These are phyloP conservation scores for Sciaenops ocellatus DNA, from an alignment of 2,797 vertebrate species.

Conservation along the genomic window DNA sequence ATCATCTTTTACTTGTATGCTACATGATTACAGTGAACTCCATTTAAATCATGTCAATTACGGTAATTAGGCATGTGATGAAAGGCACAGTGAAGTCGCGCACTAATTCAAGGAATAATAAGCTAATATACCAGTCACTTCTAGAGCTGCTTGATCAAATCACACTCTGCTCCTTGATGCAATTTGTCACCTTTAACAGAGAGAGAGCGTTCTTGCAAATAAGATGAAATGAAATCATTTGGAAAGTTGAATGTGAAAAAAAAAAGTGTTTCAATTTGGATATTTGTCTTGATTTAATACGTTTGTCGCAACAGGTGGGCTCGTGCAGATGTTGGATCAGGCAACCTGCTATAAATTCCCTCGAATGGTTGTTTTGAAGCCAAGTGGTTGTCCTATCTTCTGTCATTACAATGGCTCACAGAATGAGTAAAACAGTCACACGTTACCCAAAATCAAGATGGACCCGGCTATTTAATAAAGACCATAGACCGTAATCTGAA, in stretches of 20 bases:
- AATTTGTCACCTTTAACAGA: conserved; percentile 22
- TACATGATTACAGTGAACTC: conserved; percentile 27
- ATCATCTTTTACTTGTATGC: not conserved
- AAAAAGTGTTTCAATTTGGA: not conserved
- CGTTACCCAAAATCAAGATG: not conserved
- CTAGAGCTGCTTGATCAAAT: conserved; percentile 21
- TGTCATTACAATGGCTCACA: not conserved
- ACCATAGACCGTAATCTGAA: not conserved
- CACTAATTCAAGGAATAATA: conserved; percentile 13
- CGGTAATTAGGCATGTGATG: conserved; percentile 12
- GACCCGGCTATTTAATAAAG: not conserved
- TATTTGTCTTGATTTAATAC: conserved; percentile 29
- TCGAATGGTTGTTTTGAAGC: not conserved
- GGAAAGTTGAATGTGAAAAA: not conserved
- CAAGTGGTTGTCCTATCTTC: not conserved
- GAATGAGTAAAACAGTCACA: not conserved
- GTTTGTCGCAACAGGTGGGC: conserved; percentile 42
- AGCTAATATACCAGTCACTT: conserved; percentile 16
- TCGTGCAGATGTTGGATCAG: conserved; percentile 32
- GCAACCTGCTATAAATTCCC: conserved; percentile 17
- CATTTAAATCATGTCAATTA: conserved; percentile 23
- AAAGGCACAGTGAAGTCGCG: conserved; percentile 1
- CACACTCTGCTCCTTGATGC: conserved; percentile 1
- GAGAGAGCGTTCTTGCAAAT: not conserved
- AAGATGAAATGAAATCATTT: not conserved